phyloP scores from a whole-genome alignment of 2,888 invertebrate species.

The Plemyria rubiginata region DNA sequence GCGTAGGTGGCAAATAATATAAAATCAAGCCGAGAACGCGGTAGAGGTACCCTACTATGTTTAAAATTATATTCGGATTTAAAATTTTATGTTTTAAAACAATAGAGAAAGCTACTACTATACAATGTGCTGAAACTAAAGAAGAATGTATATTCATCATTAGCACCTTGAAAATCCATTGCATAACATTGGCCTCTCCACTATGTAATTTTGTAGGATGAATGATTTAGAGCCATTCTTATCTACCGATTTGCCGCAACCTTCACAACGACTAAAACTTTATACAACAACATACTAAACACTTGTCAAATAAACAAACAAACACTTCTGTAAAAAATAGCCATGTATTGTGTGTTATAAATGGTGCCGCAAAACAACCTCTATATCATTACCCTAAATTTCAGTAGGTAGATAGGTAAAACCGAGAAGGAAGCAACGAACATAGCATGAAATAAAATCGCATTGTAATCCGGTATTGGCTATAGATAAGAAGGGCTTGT shows the following conservation, averaged over 20 bases:
- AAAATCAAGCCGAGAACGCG: not conserved
- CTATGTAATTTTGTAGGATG: too few species aligned
- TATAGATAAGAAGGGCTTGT: slow-evolving; percentile 84
- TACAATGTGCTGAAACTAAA: too few species aligned
- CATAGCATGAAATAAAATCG: slow-evolving; percentile 83
- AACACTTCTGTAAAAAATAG: not conserved
- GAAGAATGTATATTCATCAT: too few species aligned
- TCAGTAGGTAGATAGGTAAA: slow-evolving; percentile 36
- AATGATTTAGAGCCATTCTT: too few species aligned
- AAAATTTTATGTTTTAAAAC: too few species aligned
- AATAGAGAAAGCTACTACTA: too few species aligned
- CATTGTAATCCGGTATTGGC: slow-evolving; percentile 85
- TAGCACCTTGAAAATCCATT: too few species aligned
- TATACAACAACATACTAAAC: not conserved
- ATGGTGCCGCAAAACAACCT: slow-evolving; percentile 1
- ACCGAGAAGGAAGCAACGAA: slow-evolving; percentile 58
- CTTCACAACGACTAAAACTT: too few species aligned
- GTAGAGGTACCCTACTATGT: too few species aligned
- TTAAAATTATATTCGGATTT: too few species aligned
- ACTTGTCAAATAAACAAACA: not conserved
- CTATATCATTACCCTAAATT: slow-evolving; percentile 21
- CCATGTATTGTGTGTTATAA: not conserved
- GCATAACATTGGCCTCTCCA: too few species aligned
- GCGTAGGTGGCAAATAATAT: slow-evolving; percentile 2
- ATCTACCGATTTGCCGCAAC: too few species aligned